Evolutionary conservation across 2,888 invertebrate genomes (phyloP), one percentile per base, ranked within the genome.

Genomic region (Idaea dimidiata): DNA sequence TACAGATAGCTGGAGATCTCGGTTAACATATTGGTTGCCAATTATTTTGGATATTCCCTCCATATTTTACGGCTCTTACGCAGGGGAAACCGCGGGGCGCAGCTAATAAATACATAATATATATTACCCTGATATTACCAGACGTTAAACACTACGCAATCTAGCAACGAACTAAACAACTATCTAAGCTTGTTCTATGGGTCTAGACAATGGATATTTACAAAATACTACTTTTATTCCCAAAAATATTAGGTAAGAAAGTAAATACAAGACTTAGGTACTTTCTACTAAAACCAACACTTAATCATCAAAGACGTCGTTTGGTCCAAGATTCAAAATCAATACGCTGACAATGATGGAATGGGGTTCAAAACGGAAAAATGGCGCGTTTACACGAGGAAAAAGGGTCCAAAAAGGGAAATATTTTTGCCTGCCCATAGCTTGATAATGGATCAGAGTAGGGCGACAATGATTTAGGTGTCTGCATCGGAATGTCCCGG

Each of bases 391-490:
- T 17, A 54, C 54, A 59, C 32, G 61, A 59, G 60, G 57, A 59
- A 77, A 77, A 72, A 71, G 70, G 74, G 70, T 68, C 64, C 66
- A 74, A 79, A 76, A 76, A 73, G 73, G 74, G 75, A 79, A 82
- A 81, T 83, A 82, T 83, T 83, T 84, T 78, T 71, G 74, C 70
- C 66, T 67, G 69, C 69, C 77, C 72, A 76, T 73, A 66, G 71
- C 59, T 71, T 80, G 77, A 84, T 86, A 86, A 86, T 86, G 82
- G 86, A 82, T 74, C 72, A 74, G 64, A 59, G 66, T 74, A 70
- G 74, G 76, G 75, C 72, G 73, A 68, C 76, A 64, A 77, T 74
- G 70, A 69, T 71, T 72, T 70, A 63, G 62, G 68, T 66, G 69
- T 66, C 68, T 69, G 70, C 65, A 59, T 16, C 62, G 62, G 60